These are phyloP conservation scores for Dreissena rostriformis DNA, from an alignment of 1,140 invertebrate species.

Conservation along the genomic window DNA sequence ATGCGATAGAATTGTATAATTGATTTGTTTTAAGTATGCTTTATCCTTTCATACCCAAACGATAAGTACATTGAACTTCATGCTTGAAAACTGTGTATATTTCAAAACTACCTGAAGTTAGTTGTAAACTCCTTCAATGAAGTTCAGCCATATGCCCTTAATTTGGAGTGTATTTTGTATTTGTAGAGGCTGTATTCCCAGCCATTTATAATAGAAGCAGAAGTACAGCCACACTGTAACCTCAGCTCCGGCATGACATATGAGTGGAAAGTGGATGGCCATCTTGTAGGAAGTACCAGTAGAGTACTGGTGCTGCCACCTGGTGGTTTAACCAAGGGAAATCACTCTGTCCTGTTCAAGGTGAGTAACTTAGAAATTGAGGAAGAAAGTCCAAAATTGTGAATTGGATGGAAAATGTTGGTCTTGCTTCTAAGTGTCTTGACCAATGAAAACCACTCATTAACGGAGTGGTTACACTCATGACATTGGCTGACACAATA, in stretches of 20 bases:
- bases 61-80: too few species aligned
- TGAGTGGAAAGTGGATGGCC: slow-evolving; percentile 51
- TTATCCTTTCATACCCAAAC: too few species aligned
- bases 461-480: too few species aligned
- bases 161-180: neutral
- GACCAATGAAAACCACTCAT: too few species aligned
- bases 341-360: slow-evolving; percentile 52
- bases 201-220: slow-evolving; percentile 41
- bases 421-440: too few species aligned
- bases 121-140: neutral
- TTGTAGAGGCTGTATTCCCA: slow-evolving; percentile 23
- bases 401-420: too few species aligned
- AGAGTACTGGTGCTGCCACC: slow-evolving; percentile 53
- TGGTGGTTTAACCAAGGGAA: slow-evolving; percentile 50
- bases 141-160: neutral
- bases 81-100: too few species aligned
- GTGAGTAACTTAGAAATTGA: slow-evolving; percentile 32
- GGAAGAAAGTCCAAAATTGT: too few species aligned
- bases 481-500: too few species aligned
- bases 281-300: slow-evolving; percentile 12
- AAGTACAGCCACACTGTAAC: slow-evolving; percentile 30
- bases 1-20: too few species aligned
- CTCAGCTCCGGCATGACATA: slow-evolving; percentile 29
- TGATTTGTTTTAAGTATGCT: too few species aligned
- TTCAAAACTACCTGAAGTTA: too few species aligned